Percentiles rank a stretch among this genome's conserved stretches.
phyloP scores from a whole-genome alignment of 2,888 invertebrate genomes.

The Linyphia triangularis region DNA sequence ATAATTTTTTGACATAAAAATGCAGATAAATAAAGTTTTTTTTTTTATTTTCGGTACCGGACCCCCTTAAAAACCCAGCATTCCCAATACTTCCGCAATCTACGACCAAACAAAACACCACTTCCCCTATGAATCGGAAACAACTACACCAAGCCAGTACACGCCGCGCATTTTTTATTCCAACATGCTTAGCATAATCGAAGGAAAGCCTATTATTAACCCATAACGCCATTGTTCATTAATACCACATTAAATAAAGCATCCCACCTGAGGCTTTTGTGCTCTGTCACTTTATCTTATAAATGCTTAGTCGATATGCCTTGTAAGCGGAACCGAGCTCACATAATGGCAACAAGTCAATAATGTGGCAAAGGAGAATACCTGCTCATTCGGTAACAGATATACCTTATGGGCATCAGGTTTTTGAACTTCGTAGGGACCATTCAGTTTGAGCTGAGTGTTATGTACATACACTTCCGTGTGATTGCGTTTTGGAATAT shows the following conservation, averaged over 20 bases:
- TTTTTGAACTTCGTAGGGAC: slow-evolving; percentile 12
- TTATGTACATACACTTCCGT: background rate
- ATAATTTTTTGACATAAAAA: too few relatives aligned
- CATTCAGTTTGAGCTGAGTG: background rate
- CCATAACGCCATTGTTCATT: slow-evolving; percentile 6
- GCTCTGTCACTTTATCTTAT: slow-evolving; percentile 1
- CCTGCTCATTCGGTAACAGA: slow-evolving; percentile 1
- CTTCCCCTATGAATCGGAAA: background rate
- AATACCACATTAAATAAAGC: slow-evolving; percentile 31
- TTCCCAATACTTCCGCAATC: background rate
- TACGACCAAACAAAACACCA: background rate
- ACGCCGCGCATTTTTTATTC: background rate
- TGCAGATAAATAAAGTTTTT: too few relatives aligned
- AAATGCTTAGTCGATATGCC: slow-evolving; percentile 22
- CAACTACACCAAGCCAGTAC: background rate
- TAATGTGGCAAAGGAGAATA: background rate
- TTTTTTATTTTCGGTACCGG: too few relatives aligned
- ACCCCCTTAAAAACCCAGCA: too few relatives aligned
- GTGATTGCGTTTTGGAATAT: background rate
- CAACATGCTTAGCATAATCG: background rate
- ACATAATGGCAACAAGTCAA: background rate
- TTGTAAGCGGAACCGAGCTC: background rate
- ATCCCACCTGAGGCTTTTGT: background rate
- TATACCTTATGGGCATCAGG: background rate
- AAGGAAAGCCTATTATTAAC: background rate